Base-by-base conservation (phyloP, 1,140 invertebrate genomes). In the Monochamus saltuarius region DNA sequence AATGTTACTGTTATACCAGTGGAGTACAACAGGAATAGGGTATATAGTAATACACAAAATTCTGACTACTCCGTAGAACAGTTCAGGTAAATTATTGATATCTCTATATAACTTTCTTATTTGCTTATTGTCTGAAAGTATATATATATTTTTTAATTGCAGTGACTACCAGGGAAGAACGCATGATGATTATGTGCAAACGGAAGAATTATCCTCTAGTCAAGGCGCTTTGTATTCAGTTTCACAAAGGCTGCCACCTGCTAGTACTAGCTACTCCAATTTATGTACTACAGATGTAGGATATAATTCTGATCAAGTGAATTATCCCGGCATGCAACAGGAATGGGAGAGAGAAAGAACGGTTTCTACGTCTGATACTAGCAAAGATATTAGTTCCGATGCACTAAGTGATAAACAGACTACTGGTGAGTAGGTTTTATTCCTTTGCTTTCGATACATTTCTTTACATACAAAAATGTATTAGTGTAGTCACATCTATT, bases 161-260 rank as follows among this genome's bases (percentile, higher is more conserved):
- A 14, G 34, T 7, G 17, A 54, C n/a, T 40, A 36, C 36, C 37
- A 47, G 47, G 36, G 34, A 11, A 35, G 49, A 46, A 53, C 54
- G 10, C 63, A 57, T 42, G 70, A 74, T 53, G 67, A 70, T 35
- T 72, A 68, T 45, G 61, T 64, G 7, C 67, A 68, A 61, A 65
- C 64, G 8, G 68, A 66, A 37, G 67, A 72, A 22, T 47, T 67
- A 40, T 62, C 65, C 9, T 52, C 61, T 17, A 66, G 59, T 60
- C 65, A 73, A 53, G 67, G 64, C n/a, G 55, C 62, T 51, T 50
- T 73, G 40, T 75, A 75, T 60, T 73, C 72, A n/a, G 72, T 75
- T 19, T 73, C 73, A 3, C 73, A 75, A 56, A 50, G 71, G 22
- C 61, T 75, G 8, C 68, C 70, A 16, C 54, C 65, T 34, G 65